A percentile compares a stretch with the other conserved stretches of the same genome.
Evolutionary conservation across 2,113 vertebrate genomes (phyloP).

Genomic region (Ctenodactylus gundi): DNA sequence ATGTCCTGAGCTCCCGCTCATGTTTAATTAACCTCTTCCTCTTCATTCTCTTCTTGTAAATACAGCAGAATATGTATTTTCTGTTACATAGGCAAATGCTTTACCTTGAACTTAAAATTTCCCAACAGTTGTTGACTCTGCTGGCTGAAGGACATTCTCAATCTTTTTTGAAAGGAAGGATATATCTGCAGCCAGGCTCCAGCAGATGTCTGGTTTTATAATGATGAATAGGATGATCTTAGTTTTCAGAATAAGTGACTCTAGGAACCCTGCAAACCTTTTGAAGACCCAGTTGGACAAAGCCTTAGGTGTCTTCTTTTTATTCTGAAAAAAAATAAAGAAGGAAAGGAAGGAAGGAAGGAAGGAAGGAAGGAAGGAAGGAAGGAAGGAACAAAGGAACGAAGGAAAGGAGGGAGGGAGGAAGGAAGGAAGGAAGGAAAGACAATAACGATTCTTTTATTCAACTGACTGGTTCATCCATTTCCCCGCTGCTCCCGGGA

Average conservation of each 20-base stretch:
- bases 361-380: too few relatives aligned
- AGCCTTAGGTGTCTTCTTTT: neutral
- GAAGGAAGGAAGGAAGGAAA: too few relatives aligned
- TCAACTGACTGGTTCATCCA: neutral
- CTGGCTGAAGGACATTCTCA: neutral
- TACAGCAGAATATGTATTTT: constrained; percentile 88
- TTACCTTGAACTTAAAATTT: neutral
- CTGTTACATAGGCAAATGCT: neutral
- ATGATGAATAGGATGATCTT: neutral
- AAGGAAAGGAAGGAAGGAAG: too few relatives aligned
- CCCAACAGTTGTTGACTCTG: neutral
- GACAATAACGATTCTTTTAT: neutral
- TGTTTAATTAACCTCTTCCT: constrained; percentile 93
- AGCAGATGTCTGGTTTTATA: neutral
- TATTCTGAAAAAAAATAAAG: neutral
- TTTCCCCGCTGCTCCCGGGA: neutral
- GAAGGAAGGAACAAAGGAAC: too few relatives aligned
- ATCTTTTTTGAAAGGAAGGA: neutral
- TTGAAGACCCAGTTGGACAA: neutral
- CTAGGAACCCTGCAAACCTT: neutral
- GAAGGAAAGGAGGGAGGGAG: too few relatives aligned
- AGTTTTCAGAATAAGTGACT: neutral
- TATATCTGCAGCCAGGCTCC: neutral
- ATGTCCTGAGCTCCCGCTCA: constrained; percentile 95
- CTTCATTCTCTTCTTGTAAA: constrained; percentile 91